phyloP scores from a whole-genome alignment of 2,113 vertebrate species.

The Toxostoma redivivum region DNA sequence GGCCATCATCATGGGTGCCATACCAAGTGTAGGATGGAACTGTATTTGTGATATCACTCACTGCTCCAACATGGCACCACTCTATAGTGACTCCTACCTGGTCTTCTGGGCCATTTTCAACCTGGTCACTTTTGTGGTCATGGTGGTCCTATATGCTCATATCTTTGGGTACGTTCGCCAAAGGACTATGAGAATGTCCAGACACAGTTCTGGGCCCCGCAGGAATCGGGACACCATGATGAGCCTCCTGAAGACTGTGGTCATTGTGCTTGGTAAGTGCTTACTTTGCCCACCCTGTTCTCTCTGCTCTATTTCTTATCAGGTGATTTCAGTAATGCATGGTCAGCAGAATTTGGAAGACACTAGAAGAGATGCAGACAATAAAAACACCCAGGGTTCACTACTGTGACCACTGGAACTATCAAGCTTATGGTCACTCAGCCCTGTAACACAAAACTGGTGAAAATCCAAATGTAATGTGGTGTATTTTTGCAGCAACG shows the following conservation, averaged over 20 bases:
- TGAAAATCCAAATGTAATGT: neutral
- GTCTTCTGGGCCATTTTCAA: conserved; percentile 99
- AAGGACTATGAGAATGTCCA: conserved; percentile 99
- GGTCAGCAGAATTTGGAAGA: neutral
- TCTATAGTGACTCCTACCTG: conserved; percentile 98
- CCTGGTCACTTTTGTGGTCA: conserved; percentile 95
- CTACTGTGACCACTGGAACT: neutral
- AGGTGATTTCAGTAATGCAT: neutral
- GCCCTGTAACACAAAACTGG: neutral
- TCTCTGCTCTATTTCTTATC: neutral
- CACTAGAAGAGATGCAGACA: neutral
- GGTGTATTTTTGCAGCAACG: fast-evolving
- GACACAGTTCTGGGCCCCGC: conserved; percentile 93
- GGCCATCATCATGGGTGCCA: conserved; percentile 97
- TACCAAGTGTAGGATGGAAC: conserved; percentile 98
- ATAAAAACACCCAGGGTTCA: neutral
- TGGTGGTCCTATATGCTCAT: conserved; percentile 97
- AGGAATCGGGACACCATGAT: conserved; percentile 98
- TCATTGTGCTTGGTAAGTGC: conserved; percentile 93
- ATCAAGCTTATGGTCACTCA: neutral
- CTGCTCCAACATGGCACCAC: conserved; percentile 98
- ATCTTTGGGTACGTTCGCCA: conserved; percentile 98
- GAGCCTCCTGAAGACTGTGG: conserved; percentile 98
- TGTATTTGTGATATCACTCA: conserved; percentile 90
- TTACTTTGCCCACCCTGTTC: neutral